Evolutionary conservation across 2,888 invertebrate species (phyloP).

Genomic region (Hyppa rectilinea): DNA sequence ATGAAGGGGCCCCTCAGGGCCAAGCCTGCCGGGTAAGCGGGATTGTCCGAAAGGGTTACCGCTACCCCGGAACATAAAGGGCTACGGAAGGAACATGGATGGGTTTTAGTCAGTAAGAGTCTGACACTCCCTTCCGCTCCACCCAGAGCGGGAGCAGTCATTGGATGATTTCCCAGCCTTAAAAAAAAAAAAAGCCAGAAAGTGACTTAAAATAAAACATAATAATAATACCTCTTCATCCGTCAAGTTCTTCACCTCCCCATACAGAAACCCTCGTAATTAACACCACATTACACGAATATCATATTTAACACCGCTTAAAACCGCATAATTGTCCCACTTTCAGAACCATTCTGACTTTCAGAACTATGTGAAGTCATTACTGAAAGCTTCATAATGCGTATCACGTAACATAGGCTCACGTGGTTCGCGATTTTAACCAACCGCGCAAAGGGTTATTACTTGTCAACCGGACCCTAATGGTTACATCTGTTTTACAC

Average conservation of each 20-base stretch:
- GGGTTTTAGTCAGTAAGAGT: no score
- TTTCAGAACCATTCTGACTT: constrained; percentile 1
- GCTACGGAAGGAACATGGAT: no score
- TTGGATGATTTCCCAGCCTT: no score
- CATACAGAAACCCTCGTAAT: neutral
- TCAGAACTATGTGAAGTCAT: constrained; percentile 39
- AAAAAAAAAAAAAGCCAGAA: no score
- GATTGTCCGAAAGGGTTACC: no score
- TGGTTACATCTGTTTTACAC: constrained; percentile 44
- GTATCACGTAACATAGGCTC: constrained; percentile 53
- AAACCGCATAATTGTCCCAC: constrained; percentile 22
- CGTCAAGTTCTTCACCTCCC: neutral
- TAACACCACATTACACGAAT: neutral
- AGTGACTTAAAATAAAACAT: no score
- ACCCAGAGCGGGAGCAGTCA: no score
- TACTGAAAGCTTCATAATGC: constrained; percentile 36
- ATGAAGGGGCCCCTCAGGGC: no score
- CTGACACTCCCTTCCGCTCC: no score
- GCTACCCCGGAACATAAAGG: no score
- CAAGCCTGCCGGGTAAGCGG: no score
- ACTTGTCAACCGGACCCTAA: constrained; percentile 59
- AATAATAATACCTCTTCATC: no score
- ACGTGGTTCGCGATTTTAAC: constrained; percentile 21
- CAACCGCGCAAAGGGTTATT: constrained; percentile 48
- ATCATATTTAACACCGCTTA: constrained; percentile 19